Conservation (phyloP, 2,888 invertebrate species). For the Papilio demoleus region DNA sequence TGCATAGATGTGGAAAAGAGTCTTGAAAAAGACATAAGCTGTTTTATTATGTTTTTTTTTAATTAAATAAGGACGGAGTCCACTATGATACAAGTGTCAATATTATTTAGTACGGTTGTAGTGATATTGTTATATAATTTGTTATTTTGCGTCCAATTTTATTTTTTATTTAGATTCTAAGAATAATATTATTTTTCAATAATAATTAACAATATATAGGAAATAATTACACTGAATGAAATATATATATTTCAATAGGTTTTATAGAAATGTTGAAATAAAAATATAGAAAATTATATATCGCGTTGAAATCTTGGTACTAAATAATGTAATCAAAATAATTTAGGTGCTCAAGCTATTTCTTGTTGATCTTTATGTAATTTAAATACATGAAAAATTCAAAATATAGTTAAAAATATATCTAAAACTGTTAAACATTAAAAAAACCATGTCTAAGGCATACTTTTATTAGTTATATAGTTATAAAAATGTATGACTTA, state of each 20-base stretch:
- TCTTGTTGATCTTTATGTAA: not conserved
- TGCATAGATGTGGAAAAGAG: too few species aligned
- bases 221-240: slow-evolving; percentile 20
- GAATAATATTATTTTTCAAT: slow-evolving; percentile 2
- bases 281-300: slow-evolving; percentile 19
- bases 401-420: slow-evolving; percentile 1
- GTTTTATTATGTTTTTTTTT: too few species aligned
- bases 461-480: not conserved
- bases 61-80: too few species aligned
- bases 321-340: slow-evolving; percentile 37
- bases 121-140: slow-evolving; percentile 26
- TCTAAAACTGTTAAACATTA: not conserved
- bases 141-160: slow-evolving; percentile 27
- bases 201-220: slow-evolving; percentile 1
- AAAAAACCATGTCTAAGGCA: not conserved
- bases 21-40: too few species aligned
- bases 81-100: too few species aligned
- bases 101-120: too few species aligned
- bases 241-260: slow-evolving; percentile 18
- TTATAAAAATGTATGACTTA: not conserved
- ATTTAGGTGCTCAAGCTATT: slow-evolving; percentile 30
- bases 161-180: slow-evolving; percentile 25
- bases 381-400: not conserved
- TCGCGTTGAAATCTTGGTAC: slow-evolving; percentile 25
- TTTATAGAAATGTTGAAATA: slow-evolving; percentile 6